These are phyloP conservation scores for Indri indri DNA, from an alignment of 2,113 vertebrate genomes.

Conservation along the genomic window DNA sequence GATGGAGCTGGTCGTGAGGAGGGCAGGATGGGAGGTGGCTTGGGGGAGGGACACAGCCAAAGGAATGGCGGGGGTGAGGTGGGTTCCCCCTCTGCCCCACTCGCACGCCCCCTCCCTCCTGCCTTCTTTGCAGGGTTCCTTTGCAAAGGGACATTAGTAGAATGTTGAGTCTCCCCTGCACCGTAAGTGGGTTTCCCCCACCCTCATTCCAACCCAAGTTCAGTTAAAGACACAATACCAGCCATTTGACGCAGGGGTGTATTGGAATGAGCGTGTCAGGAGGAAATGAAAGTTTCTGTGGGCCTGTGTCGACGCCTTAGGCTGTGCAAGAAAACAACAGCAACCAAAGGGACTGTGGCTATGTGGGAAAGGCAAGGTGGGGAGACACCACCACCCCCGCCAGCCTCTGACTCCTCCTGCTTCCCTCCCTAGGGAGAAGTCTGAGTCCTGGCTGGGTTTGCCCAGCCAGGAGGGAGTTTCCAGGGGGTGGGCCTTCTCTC, in stretches of 20 bases:
- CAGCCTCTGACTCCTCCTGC: rapidly evolving
- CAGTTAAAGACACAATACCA: not conserved
- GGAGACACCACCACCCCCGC: not conserved
- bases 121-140: not conserved
- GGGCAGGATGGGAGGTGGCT: not conserved
- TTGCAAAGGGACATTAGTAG: not conserved
- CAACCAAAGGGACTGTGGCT: not conserved
- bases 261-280: not conserved
- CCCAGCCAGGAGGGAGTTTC: not conserved
- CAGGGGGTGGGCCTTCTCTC: not conserved
- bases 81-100: too few species aligned
- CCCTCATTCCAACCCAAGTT: not conserved
- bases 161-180: not conserved
- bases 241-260: not conserved
- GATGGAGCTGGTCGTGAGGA: not conserved
- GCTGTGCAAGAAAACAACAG: not conserved
- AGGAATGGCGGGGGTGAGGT: not conserved
- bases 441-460: not conserved
- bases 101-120: not conserved
- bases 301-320: not conserved
- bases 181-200: not conserved
- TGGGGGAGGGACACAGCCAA: not conserved
- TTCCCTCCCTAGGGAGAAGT: not conserved
- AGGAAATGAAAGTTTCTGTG: conserved; percentile 22
- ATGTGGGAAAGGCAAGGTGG: not conserved